A percentile compares a stretch with the other conserved stretches of the same genome.
Conservation (phyloP, 2,113 vertebrate genomes). For the Corydoras maculifer region DNA sequence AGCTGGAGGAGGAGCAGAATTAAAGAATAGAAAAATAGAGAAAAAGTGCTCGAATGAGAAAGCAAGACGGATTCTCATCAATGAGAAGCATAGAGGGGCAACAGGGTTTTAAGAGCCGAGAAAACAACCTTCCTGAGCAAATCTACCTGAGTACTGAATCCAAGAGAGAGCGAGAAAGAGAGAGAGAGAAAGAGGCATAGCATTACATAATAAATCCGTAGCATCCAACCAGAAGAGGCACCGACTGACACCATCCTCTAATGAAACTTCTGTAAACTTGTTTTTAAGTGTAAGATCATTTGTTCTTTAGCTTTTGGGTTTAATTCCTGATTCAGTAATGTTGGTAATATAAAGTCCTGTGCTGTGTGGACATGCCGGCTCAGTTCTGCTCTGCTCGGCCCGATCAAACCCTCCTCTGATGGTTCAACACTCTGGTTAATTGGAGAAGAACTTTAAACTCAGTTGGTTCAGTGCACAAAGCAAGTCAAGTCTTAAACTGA, state of each 20-base stretch:
- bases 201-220: conserved; percentile 60
- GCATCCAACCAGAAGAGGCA: conserved; percentile 52
- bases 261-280: conserved; percentile 9
- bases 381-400: conserved; percentile 19
- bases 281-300: background rate
- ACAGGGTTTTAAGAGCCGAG: conserved; percentile 35
- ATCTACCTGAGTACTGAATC: conserved; percentile 35
- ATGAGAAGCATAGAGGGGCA: conserved; percentile 36
- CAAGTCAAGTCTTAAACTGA: conserved; percentile 11
- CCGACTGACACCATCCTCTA: conserved; percentile 50
- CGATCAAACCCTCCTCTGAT: conserved; percentile 5
- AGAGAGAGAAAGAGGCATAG: conserved; percentile 40
- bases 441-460: conserved; percentile 8
- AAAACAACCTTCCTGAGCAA: conserved; percentile 33
- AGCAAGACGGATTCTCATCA: conserved; percentile 48
- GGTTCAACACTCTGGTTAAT: conserved; percentile 5
- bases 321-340: background rate
- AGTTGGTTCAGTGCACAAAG: background rate
- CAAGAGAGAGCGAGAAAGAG: conserved; percentile 12
- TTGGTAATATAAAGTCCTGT: background rate
- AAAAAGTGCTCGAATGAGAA: conserved; percentile 53
- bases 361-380: conserved; percentile 9
- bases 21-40: conserved; percentile 63
- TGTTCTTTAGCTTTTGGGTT: background rate
- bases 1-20: conserved; percentile 60